Percentiles rank a stretch among this genome's conserved stretches.
These are phyloP conservation scores for Proisotoma minuta DNA, from an alignment of 2,888 invertebrate genomes.

Conservation along the genomic window DNA sequence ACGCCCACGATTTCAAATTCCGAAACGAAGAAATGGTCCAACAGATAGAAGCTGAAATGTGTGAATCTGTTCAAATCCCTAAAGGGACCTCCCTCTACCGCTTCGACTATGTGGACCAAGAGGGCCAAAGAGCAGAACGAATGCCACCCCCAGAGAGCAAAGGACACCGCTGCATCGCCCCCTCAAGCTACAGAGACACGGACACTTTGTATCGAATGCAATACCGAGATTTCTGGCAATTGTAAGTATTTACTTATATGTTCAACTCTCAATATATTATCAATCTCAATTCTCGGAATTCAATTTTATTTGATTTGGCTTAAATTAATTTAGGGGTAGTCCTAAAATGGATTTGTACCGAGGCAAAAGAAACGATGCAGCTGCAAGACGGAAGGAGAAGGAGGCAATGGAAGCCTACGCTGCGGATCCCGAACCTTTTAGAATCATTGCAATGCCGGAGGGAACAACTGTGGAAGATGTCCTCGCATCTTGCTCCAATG, in stretches of 20 bases:
- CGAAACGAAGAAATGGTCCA: conserved; percentile 29
- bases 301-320: no score
- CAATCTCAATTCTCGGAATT: no score
- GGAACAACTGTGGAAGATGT: conserved; percentile 25
- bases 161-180: conserved; percentile 40
- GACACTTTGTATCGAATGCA: conserved; percentile 33
- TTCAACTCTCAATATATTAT: no score
- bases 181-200: conserved; percentile 21
- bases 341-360: conserved; percentile 31
- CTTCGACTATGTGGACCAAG: conserved; percentile 26
- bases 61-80: conserved; percentile 21
- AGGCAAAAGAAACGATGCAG: conserved; percentile 32
- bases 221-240: conserved; percentile 38
- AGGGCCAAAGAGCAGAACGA: conserved; percentile 37
- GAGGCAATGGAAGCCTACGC: background rate
- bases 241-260: no score
- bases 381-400: conserved; percentile 1
- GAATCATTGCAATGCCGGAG: conserved; percentile 21
- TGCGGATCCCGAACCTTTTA: conserved; percentile 5
- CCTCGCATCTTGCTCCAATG: no score
- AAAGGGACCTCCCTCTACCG: conserved; percentile 32
- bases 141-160: conserved; percentile 38
- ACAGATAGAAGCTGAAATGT: conserved; percentile 24
- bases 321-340: no score
- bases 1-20: conserved; percentile 38